phyloP scores from a whole-genome alignment of 2,888 invertebrate genomes.

The Temnothorax ravouxi region DNA sequence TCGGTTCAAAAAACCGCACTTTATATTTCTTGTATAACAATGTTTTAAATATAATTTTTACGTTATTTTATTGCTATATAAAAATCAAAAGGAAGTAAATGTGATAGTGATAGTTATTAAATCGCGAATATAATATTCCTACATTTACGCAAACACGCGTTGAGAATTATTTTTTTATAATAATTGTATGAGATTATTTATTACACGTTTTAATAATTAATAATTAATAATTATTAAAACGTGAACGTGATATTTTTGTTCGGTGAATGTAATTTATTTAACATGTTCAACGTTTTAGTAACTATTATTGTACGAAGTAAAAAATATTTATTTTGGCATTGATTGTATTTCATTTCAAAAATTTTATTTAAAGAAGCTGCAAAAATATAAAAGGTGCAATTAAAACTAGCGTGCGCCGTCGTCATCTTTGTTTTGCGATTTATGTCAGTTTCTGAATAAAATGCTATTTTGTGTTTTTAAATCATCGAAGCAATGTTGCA shows the following conservation, averaged over 20 bases:
- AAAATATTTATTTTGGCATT: neutral
- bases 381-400: neutral
- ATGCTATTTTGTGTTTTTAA: neutral
- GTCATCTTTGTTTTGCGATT: neutral
- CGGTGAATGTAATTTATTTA: neutral
- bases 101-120: slow-evolving; percentile 4
- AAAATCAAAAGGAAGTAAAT: slow-evolving; percentile 8
- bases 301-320: slow-evolving; percentile 11
- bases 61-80: neutral
- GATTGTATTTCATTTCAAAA: neutral
- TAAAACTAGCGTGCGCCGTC: neutral
- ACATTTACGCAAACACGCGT: neutral
- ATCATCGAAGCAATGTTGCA: neutral
- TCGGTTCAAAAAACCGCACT: neutral
- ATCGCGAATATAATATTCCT: slow-evolving; percentile 13
- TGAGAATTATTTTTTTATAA: slow-evolving; percentile 16
- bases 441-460: neutral
- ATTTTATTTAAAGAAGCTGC: neutral
- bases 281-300: neutral
- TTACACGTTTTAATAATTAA: no score
- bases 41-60: slow-evolving; percentile 3
- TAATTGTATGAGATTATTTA: neutral
- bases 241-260: neutral
- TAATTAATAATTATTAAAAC: slow-evolving; percentile 2
- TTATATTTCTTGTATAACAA: neutral